phyloP scores from a whole-genome alignment of 1,140 invertebrate genomes.

The Drosophila setifemur region DNA sequence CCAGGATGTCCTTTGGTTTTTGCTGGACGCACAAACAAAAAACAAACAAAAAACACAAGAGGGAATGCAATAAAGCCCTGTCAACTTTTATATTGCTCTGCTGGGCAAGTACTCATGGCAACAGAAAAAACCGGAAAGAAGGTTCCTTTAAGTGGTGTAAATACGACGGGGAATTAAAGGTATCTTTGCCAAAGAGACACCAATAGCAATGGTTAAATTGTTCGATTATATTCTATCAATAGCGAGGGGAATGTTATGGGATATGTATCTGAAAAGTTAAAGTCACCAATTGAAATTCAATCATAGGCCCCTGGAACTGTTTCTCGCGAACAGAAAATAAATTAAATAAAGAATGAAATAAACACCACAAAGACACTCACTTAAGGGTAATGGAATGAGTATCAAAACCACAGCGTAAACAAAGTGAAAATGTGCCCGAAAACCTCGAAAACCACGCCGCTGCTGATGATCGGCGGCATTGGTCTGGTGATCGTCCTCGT shows the following conservation, averaged over 20 bases:
- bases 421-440: slow-evolving; percentile 67
- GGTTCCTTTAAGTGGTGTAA: slow-evolving; percentile 29
- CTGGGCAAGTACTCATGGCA: slow-evolving; percentile 16
- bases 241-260: no score
- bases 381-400: neutral
- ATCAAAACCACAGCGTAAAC: neutral
- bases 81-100: slow-evolving; percentile 44
- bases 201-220: neutral
- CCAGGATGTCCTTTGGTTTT: slow-evolving; percentile 26
- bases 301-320: neutral
- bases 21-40: neutral
- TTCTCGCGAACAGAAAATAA: no score
- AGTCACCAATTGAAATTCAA: no score
- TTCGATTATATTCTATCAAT: neutral
- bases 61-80: slow-evolving; percentile 39
- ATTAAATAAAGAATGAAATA: neutral
- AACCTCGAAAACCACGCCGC: slow-evolving; percentile 69
- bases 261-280: no score
- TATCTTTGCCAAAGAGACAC: neutral
- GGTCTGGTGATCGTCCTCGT: slow-evolving; percentile 76
- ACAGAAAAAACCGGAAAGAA: neutral
- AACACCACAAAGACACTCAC: neutral
- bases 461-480: slow-evolving; percentile 73
- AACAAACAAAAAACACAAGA: neutral
- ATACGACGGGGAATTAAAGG: slow-evolving; percentile 14